A percentile compares a stretch with the other conserved stretches of the same genome.
phyloP scores from a whole-genome alignment of 2,888 invertebrate genomes.

The Drosophila mettleri region DNA sequence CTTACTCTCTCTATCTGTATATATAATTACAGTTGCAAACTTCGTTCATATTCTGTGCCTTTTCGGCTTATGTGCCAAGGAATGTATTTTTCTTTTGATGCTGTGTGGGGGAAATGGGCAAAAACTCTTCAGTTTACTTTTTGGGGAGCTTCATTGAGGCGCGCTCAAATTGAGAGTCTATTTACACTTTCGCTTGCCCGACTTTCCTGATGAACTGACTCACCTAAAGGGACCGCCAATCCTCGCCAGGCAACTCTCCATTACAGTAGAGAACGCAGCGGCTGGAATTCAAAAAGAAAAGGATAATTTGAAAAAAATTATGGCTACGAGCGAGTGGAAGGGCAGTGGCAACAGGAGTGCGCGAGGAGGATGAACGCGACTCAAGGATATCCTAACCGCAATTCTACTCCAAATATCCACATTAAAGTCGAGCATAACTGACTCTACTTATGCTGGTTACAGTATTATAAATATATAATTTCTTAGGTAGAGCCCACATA shows the following conservation, averaged over 20 bases:
- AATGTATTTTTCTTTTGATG: conserved; percentile 23
- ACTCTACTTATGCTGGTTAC: no score
- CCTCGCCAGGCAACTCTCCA: background rate
- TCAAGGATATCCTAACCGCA: background rate
- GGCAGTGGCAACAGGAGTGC: background rate
- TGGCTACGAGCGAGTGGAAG: conserved; percentile 27
- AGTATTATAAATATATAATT: no score
- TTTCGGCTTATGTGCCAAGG: conserved; percentile 28
- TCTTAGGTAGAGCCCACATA: background rate
- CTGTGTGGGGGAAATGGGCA: background rate
- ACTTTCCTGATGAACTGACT: conserved; percentile 25
- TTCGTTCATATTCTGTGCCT: conserved; percentile 23
- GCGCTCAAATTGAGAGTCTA: conserved; percentile 72
- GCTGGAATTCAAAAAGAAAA: conserved; percentile 73
- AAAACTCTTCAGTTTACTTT: conserved; percentile 17
- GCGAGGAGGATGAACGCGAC: background rate
- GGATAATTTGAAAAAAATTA: conserved; percentile 79
- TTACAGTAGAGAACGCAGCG: conserved; percentile 24
- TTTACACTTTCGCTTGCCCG: conserved; percentile 64
- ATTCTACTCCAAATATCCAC: no score
- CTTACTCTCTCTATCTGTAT: no score
- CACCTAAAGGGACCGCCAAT: conserved; percentile 3
- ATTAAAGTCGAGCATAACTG: no score
- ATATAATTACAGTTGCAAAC: conserved; percentile 24
- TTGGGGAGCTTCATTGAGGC: conserved; percentile 46